These are phyloP conservation scores for Idaea dimidiata DNA, from an alignment of 2,888 invertebrate genomes.

Conservation along the genomic window DNA sequence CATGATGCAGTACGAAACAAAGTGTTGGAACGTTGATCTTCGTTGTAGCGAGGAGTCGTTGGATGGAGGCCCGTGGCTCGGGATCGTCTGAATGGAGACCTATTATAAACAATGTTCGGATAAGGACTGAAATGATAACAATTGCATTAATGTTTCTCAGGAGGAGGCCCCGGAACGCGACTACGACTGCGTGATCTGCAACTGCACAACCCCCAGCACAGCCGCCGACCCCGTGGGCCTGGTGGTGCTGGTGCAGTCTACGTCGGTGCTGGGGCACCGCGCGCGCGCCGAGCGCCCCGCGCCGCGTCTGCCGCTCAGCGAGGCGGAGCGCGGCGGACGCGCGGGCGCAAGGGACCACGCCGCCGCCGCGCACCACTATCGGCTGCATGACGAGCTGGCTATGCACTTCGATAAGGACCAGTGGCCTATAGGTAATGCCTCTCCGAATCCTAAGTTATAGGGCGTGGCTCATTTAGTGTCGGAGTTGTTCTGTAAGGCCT, in stretches of 20 bases:
- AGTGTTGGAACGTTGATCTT: too few relatives aligned
- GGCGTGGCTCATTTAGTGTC: too few relatives aligned
- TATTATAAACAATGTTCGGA: too few relatives aligned
- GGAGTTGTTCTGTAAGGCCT: too few relatives aligned
- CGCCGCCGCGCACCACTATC: constrained; percentile 87
- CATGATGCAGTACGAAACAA: too few relatives aligned
- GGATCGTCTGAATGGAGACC: too few relatives aligned
- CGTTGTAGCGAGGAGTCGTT: too few relatives aligned
- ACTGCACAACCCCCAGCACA: constrained; percentile 92
- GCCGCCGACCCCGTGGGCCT: constrained; percentile 89
- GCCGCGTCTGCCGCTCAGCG: constrained; percentile 55
- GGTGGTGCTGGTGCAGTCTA: constrained; percentile 92
- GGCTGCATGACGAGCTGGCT: constrained; percentile 88
- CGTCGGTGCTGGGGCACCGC: constrained; percentile 92
- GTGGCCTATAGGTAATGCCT: too few relatives aligned
- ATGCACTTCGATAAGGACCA: constrained; percentile 82
- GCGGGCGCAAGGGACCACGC: constrained; percentile 80
- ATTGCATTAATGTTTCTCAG: too few relatives aligned
- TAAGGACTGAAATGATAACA: too few relatives aligned
- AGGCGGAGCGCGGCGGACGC: constrained; percentile 56
- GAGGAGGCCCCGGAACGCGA: constrained; percentile 84
- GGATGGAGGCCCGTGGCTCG: too few relatives aligned
- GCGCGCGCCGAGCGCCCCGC: constrained; percentile 58
- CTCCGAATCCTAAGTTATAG: too few relatives aligned
- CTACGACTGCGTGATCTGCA: constrained; percentile 98